These are phyloP conservation scores for Saxidomus purpurata DNA, from an alignment of 1,140 invertebrate genomes.

Conservation along the genomic window DNA sequence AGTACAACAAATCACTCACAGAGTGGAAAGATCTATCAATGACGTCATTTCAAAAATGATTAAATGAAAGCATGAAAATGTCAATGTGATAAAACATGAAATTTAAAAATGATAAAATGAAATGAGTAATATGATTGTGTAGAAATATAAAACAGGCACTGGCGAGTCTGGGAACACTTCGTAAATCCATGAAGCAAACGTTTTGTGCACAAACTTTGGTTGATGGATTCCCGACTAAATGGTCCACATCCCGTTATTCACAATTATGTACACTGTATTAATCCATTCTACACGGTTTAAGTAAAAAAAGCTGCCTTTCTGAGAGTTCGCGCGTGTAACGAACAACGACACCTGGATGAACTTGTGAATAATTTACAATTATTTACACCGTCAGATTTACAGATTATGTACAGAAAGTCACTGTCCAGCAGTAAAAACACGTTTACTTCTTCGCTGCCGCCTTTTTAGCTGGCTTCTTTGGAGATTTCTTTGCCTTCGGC, in stretches of 20 bases:
- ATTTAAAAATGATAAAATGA: conserved; percentile 49
- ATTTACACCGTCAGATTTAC: conserved; percentile 19
- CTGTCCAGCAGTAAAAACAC: conserved; percentile 31
- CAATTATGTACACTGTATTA: neutral
- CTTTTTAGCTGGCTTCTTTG: conserved; percentile 74
- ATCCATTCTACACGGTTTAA: neutral
- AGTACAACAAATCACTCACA: too few species aligned
- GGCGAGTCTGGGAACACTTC: conserved; percentile 9
- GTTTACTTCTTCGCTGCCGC: conserved; percentile 66
- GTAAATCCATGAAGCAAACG: conserved; percentile 57
- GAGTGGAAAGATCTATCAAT: too few species aligned
- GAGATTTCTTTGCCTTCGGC: conserved; percentile 61
- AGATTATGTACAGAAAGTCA: conserved; percentile 39
- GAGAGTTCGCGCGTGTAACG: conserved; percentile 3
- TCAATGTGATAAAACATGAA: conserved; percentile 24
- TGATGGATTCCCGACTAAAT: neutral
- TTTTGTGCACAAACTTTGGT: conserved; percentile 58
- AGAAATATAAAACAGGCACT: conserved; percentile 36
- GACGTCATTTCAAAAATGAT: too few species aligned
- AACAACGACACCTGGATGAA: conserved; percentile 40
- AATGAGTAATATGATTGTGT: conserved; percentile 20
- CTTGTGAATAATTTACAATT: conserved; percentile 53
- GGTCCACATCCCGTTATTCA: neutral
- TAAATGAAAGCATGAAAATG: neutral
- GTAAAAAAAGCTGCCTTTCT: conserved; percentile 36